Evolutionary conservation across 2,113 vertebrate genomes (phyloP), one percentile per base, ranked within the genome.

Genomic region (Tupaia chinensis): DNA sequence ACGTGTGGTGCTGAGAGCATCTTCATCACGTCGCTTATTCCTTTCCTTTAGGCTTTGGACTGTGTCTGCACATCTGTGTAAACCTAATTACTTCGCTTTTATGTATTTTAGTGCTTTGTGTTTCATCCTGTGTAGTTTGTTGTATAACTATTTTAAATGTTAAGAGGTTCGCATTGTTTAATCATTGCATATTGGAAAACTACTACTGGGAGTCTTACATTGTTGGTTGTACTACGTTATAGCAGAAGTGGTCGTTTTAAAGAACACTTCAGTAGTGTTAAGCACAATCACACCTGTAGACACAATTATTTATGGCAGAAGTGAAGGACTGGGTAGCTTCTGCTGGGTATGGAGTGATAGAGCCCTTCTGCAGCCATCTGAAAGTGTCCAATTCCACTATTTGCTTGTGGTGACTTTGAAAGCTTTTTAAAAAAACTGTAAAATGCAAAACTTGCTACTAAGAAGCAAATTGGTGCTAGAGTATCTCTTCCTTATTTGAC

Each of bases 401-500:
- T 96, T 95, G 91, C 63, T 77, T 97, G 25, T 19, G 60, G 70
- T 80, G 61, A 44, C 22, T 6, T 14, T 61, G 16, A 86, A 68
- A 83, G 8, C 13, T 34, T 84, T 60, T 44, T 44, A 3, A 44
- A 44, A 17, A 86, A 73, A 7, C 25, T 69, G 32, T 20, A 95
- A 91, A 77, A 98, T 98, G 96, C 95, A 96, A 97, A 98, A 1
- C 0, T 79, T 5, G 8, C 76, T 20, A 15, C 7, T 19, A 77
- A 69, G 54, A 97, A 53, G 69, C 89, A 97, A 96, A 95, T 96
- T 7, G 4, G 17, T 66, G 22, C 19, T 4, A 32, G 19, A 32
- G 13, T 83, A 74, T 96, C 74, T 72, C 81, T 95, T 95, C 76
- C 96, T 87, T 20, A 97, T 97, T 97, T 98, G 96, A 87, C 93